These are phyloP conservation scores for Cheilosia vulpina DNA, from an alignment of 2,888 invertebrate genomes.

Conservation along the genomic window DNA sequence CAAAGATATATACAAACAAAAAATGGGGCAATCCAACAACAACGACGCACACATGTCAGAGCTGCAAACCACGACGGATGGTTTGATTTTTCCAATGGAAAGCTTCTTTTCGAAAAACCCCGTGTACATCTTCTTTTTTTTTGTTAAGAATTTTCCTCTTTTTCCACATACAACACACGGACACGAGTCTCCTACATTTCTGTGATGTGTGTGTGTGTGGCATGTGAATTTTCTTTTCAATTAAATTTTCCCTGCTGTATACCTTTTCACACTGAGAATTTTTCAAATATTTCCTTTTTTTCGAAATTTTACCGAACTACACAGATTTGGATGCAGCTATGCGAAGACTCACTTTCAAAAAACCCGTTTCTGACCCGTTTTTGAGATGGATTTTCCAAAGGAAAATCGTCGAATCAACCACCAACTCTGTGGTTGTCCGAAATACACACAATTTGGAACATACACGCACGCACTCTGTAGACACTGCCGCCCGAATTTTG, in stretches of 20 bases:
- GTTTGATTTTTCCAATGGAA: constrained; percentile 49
- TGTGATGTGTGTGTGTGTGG: constrained; percentile 35
- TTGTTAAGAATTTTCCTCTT: constrained; percentile 45
- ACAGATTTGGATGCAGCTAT: constrained; percentile 23
- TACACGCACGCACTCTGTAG: constrained; percentile 39
- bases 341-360: constrained; percentile 7
- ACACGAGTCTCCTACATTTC: constrained; percentile 10
- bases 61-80: constrained; percentile 34
- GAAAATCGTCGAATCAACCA: constrained; percentile 62
- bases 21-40: constrained; percentile 33
- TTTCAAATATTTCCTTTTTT: constrained; percentile 13
- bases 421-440: constrained; percentile 61
- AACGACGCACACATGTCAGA: constrained; percentile 58
- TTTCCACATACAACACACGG: constrained; percentile 47
- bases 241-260: constrained; percentile 68
- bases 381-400: constrained; percentile 23
- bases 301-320: constrained; percentile 16
- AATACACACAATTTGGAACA: constrained; percentile 47
- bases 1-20: constrained; percentile 29
- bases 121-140: constrained; percentile 40
- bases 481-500: constrained; percentile 62
- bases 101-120: constrained; percentile 62
- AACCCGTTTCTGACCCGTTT: constrained; percentile 18
- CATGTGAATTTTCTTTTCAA: constrained; percentile 57
- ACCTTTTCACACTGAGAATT: constrained; percentile 67